Evolutionary conservation across 1,140 invertebrate genomes (phyloP).

Genomic region (Rhopalosiphum padi): DNA sequence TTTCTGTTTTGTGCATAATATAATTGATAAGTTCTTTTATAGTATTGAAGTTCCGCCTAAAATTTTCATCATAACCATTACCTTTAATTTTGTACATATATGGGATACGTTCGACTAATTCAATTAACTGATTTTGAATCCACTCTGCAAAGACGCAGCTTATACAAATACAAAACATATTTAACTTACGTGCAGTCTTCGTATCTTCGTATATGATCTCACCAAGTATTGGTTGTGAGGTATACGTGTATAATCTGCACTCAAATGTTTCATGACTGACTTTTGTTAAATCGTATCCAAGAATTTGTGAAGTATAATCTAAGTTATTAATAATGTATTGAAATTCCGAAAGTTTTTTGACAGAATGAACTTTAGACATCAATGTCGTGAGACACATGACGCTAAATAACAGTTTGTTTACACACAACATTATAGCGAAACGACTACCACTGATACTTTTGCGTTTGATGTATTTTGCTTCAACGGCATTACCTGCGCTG

Average conservation of each 20-base stretch:
- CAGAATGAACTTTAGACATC: too few relatives aligned
- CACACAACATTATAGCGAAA: not conserved
- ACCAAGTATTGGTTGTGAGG: too few relatives aligned
- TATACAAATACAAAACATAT: not conserved
- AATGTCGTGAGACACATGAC: not conserved
- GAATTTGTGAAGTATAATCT: accelerated
- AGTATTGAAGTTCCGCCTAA: accelerated
- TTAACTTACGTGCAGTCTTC: not conserved
- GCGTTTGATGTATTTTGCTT: not conserved
- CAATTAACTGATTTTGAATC: not conserved
- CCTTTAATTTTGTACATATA: not conserved
- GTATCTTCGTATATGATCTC: too few relatives aligned
- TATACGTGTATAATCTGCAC: too few relatives aligned
- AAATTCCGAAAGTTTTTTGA: not conserved
- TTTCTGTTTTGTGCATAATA: not conserved
- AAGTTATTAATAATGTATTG: not conserved
- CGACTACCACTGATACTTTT: not conserved
- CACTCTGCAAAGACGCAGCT: not conserved
- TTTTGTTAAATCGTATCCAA: not conserved
- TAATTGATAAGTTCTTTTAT: not conserved
- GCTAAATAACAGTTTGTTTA: not conserved
- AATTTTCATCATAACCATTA: too few relatives aligned
- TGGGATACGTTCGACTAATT: not conserved
- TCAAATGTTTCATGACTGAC: too few relatives aligned
- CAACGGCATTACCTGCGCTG: not conserved